Base-by-base conservation (phyloP, 2,888 invertebrate species). In the Iselma pallidipennis region DNA sequence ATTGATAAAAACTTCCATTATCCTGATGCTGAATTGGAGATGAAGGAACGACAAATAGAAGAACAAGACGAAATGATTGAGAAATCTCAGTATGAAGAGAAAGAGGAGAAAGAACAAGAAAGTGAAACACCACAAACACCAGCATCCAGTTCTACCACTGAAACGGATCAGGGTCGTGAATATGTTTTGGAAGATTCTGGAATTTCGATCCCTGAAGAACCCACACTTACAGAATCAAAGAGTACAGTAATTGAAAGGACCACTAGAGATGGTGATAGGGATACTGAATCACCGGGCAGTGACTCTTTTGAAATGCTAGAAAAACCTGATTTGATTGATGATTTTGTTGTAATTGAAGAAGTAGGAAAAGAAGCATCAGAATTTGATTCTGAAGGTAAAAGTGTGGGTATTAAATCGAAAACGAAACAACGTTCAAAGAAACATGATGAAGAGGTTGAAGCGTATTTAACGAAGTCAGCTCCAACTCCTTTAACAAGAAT, bases 261-360 rank as follows among this genome's bases (percentile, higher is more conserved):
- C 73, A 80, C 83, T 4, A 85, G 85, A 72, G 80, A 77, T 52
- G 45, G 74, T 19, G 80, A 79, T 59, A 78, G 80, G 55, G 79
- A 79, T 53, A 78, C 81, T 2, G 90, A 91, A 70, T 93, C 93
- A 0, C 92, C 92, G 0, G 89, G 87, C 9, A 91, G 90, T 73
- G 94, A 94, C 78, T 94, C 94, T 23, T 94, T 94, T 79, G 94
- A 94, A 84, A 87, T 94, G 85, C 84, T 94, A 1, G 94, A 94
- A 71, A 93, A 92, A 76, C 93, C 94, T 0, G 92, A 92, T 75
- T 88, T 94, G 69, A 91, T 92, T 69, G 94, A 94, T 74, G 94
- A 94, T 72, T 94, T 94, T 76, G 92, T 94, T 0, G 92, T 94
- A 0, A 91, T 94, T 66, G 94, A 94, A 82, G 94, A 94, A 80